Conservation (phyloP, 2,888 invertebrate species). For the Sinodicranocentrus sp. region DNA sequence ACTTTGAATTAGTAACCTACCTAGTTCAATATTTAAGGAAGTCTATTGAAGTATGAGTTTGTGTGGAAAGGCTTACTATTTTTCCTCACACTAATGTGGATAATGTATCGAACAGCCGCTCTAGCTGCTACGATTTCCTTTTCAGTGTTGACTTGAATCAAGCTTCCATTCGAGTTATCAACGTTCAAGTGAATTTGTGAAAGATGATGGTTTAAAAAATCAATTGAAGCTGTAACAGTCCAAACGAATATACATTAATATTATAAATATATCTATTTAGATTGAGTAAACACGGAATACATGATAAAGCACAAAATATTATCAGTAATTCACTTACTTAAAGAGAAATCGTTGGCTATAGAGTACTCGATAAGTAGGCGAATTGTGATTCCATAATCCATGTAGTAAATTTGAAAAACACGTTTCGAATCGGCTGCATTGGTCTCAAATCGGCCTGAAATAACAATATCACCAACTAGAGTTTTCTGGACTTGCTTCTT, state of each 20-base stretch:
- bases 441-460: slow-evolving; percentile 6
- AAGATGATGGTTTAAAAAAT: too few species aligned
- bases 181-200: slow-evolving; percentile 66
- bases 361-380: slow-evolving; percentile 34
- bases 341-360: slow-evolving; percentile 33
- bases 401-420: slow-evolving; percentile 23
- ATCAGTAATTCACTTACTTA: slow-evolving; percentile 4
- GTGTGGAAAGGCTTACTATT: too few species aligned
- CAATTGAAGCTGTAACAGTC: too few species aligned
- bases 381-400: slow-evolving; percentile 34
- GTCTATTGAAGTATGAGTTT: too few species aligned
- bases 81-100: slow-evolving; percentile 53
- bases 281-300: too few species aligned
- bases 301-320: background rate
- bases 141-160: slow-evolving; percentile 70
- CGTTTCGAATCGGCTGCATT: background rate
- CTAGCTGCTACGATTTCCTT: slow-evolving; percentile 42
- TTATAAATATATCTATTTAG: too few species aligned
- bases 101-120: slow-evolving; percentile 60
- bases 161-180: slow-evolving; percentile 69
- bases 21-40: too few species aligned
- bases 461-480: too few species aligned
- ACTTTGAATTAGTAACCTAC: too few species aligned
- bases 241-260: too few species aligned
- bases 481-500: too few species aligned